A percentile compares a stretch with the other conserved stretches of the same genome.
Evolutionary conservation across 2,797 vertebrate genomes (phyloP).

Genomic region (Mormyrus hasselquistii): DNA sequence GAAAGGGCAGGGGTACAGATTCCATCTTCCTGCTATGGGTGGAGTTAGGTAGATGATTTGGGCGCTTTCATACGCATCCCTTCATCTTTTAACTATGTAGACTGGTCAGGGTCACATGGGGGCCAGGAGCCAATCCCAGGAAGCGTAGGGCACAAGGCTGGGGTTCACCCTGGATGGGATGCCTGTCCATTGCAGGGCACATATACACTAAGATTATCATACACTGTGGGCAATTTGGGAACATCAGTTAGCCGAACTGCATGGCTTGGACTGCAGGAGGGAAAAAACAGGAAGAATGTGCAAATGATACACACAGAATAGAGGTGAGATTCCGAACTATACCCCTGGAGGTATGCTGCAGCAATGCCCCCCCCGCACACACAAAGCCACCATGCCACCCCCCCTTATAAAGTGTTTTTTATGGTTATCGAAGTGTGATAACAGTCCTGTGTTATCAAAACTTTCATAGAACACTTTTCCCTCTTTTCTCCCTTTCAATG

Average conservation of each 20-base stretch:
- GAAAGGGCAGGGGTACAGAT: neutral
- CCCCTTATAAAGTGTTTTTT: neutral
- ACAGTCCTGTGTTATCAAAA: neutral
- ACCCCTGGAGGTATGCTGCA: neutral
- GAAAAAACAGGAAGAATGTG: neutral
- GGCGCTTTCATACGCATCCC: constrained; percentile 13
- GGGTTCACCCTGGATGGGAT: neutral
- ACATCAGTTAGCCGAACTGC: neutral
- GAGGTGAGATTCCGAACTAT: neutral
- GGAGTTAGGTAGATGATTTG: constrained; percentile 18
- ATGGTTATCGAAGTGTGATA: neutral
- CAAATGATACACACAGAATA: neutral
- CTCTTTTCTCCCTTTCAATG: neutral
- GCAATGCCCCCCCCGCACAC: neutral
- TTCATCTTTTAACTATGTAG: neutral
- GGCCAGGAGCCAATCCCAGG: neutral
- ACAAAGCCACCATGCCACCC: neutral
- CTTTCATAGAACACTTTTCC: neutral
- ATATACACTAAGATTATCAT: neutral
- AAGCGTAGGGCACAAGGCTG: neutral
- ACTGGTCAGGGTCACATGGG: neutral
- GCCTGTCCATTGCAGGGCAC: neutral
- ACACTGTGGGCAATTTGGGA: neutral
- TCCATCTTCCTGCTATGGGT: constrained; percentile 33
- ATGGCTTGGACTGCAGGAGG: neutral